phyloP scores from a whole-genome alignment of 2,797 vertebrate genomes.

The Vireo griseus region DNA sequence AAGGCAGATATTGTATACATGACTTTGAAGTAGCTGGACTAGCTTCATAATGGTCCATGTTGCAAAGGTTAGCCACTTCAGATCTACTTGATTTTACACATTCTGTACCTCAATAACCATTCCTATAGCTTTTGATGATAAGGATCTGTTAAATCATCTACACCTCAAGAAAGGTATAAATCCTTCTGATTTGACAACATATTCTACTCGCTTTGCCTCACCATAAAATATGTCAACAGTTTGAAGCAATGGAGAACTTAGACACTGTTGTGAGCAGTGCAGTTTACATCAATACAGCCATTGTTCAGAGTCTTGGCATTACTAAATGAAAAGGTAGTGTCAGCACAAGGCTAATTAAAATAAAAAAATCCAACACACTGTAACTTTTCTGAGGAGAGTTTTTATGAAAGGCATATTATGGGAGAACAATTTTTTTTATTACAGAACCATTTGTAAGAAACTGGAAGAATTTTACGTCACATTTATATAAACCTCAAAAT shows the following conservation, averaged over 20 bases:
- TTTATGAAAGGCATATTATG: background rate
- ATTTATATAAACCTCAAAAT: background rate
- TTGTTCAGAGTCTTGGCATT: slow-evolving; percentile 8
- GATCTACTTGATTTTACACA: background rate
- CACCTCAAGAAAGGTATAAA: background rate
- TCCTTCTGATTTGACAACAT: background rate
- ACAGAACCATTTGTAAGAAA: background rate
- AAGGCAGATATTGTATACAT: background rate
- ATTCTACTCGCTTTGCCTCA: background rate
- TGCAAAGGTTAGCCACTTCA: background rate
- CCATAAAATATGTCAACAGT: background rate
- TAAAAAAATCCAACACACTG: background rate
- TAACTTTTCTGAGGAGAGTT: background rate
- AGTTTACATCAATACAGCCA: background rate
- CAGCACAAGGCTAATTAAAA: background rate
- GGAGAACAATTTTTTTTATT: background rate
- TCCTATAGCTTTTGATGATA: background rate
- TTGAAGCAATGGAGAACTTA: background rate
- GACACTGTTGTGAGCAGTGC: background rate
- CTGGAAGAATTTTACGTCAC: background rate
- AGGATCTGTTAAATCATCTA: background rate
- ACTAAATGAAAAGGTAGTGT: background rate
- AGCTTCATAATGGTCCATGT: background rate
- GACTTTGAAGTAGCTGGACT: background rate
- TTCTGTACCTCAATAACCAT: background rate